A percentile compares a stretch with the other conserved stretches of the same genome.
These are phyloP conservation scores for Myotis brandtii DNA, from an alignment of 2,113 vertebrate species.

Conservation along the genomic window DNA sequence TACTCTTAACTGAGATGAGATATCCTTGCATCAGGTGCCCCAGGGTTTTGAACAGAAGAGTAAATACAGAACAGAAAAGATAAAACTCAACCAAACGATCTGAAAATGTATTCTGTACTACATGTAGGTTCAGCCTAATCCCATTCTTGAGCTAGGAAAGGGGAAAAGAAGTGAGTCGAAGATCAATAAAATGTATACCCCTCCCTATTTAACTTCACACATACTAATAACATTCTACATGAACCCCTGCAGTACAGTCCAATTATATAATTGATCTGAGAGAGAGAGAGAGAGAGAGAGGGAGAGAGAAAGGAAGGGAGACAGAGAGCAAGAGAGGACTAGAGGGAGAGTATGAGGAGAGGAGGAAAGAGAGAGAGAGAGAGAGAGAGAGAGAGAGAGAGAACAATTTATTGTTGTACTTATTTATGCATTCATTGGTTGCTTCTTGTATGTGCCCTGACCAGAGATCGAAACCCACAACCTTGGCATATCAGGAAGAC, in stretches of 20 bases:
- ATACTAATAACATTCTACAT: slow-evolving; percentile 58
- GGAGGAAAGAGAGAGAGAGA: too few species aligned
- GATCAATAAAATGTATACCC: neutral
- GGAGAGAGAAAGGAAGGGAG: neutral
- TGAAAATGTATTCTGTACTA: slow-evolving; percentile 46
- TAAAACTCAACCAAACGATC: neutral
- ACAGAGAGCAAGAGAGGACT: too few species aligned
- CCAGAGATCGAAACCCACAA: neutral
- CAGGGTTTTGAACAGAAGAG: slow-evolving; percentile 70
- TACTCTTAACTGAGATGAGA: slow-evolving; percentile 66
- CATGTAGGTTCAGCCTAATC: neutral
- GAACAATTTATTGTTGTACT: neutral
- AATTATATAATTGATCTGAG: neutral
- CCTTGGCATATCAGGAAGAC: neutral
- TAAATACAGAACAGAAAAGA: slow-evolving; percentile 57
- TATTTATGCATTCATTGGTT: neutral
- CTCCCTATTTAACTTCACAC: neutral
- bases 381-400: neutral
- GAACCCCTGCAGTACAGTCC: slow-evolving; percentile 71
- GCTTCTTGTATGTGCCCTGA: neutral
- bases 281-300: too few species aligned
- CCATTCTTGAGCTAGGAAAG: slow-evolving; percentile 28
- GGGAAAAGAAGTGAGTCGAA: neutral
- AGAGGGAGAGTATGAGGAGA: too few species aligned
- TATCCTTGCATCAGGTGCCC: slow-evolving; percentile 69